phyloP scores from a whole-genome alignment of 2,888 invertebrate genomes.

The Cephus runcator region DNA sequence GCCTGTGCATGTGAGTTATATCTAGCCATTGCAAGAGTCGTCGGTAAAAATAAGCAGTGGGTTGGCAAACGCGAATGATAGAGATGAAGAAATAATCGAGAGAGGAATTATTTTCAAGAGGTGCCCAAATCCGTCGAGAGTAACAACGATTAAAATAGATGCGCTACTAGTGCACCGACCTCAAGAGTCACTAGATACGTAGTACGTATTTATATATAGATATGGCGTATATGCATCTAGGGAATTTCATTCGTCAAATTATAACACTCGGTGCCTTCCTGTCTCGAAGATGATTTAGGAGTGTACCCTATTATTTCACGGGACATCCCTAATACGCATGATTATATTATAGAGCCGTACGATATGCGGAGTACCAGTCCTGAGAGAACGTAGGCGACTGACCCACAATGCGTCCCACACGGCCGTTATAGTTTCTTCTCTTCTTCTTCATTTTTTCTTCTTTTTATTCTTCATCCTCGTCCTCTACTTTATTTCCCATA shows the following conservation, averaged over 20 bases:
- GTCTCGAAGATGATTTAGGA: not conserved
- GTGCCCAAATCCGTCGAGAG: not conserved
- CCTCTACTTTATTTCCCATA: not conserved
- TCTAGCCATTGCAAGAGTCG: not conserved
- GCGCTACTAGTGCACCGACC: not conserved
- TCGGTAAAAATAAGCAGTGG: not conserved
- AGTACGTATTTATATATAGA: not conserved
- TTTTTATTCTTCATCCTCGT: not conserved
- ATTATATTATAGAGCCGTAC: not conserved
- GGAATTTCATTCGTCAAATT: not conserved
- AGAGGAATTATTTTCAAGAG: not conserved
- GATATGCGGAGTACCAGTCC: not conserved
- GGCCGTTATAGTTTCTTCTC: conserved; percentile 32
- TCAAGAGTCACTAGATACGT: not conserved
- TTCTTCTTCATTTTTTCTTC: not conserved
- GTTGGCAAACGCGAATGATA: not conserved
- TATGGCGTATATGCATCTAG: not conserved
- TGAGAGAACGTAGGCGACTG: conserved; percentile 39
- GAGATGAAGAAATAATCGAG: not conserved
- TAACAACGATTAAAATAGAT: not conserved
- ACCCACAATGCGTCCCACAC: conserved; percentile 46
- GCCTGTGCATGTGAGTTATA: no score
- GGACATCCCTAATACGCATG: not conserved
- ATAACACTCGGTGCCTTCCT: not conserved
- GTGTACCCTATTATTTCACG: not conserved